Conservation (phyloP, 2,797 vertebrate species). For the Kryptolebias ocellatus region DNA sequence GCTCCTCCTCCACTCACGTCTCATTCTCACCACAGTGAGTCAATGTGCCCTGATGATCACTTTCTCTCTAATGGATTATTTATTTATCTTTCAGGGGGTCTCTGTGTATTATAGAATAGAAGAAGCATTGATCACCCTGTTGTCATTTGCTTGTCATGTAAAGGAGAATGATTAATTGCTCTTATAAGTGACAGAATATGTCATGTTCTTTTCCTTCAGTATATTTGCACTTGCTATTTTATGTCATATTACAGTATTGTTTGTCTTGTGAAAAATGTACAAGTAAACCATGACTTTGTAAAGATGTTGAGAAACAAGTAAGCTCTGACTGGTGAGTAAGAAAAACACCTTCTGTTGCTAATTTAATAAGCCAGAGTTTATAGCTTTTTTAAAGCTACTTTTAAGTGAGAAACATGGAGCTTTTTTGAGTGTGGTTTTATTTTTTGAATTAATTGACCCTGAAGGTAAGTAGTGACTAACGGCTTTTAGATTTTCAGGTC, state of each 20-base stretch:
- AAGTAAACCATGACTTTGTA: conserved; percentile 87
- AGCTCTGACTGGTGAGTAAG: conserved; percentile 88
- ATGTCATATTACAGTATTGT: conserved; percentile 79
- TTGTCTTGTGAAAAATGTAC: conserved; percentile 85
- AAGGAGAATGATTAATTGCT: conserved; percentile 71
- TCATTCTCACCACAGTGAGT: conserved; percentile 70
- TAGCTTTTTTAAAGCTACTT: conserved; percentile 77
- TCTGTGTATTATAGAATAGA: conserved; percentile 82
- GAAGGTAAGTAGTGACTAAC: conserved; percentile 85
- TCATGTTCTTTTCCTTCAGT: conserved; percentile 75
- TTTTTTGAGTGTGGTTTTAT: conserved; percentile 78
- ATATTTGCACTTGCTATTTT: conserved; percentile 76
- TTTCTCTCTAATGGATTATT: conserved; percentile 82
- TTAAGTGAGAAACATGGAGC: conserved; percentile 81
- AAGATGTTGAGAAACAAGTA: conserved; percentile 90
- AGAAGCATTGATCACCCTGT: conserved; percentile 77
- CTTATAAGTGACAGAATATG: conserved; percentile 75
- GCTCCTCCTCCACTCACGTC: conserved; percentile 48
- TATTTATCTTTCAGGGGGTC: conserved; percentile 83
- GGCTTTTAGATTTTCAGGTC: conserved; percentile 79
- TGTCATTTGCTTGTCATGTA: conserved; percentile 78
- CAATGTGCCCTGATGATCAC: conserved; percentile 77
- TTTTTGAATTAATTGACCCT: conserved; percentile 76
- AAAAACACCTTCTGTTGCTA: conserved; percentile 88
- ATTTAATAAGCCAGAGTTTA: conserved; percentile 77